Base-by-base conservation (phyloP, 2,888 invertebrate genomes). In the Allolobophora icterica region DNA sequence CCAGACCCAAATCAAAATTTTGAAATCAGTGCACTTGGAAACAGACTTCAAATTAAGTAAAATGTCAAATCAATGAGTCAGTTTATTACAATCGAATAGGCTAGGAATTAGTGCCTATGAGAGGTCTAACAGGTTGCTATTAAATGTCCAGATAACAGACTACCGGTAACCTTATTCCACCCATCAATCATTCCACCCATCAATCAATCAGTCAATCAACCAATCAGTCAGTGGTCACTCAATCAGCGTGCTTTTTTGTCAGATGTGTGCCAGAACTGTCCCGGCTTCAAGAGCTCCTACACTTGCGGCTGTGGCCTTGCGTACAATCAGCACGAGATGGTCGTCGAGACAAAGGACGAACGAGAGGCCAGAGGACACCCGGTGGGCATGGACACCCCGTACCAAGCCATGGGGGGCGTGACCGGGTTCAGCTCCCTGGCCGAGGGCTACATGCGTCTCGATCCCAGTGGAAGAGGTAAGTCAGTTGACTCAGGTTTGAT, bases 321-420 rank as follows among this genome's bases (percentile, higher is more conserved):
- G 0, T 93, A 94, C 83, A 93, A 93, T 89, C 92, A 94, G 30
- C 95, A 95, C 91, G 91, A 84, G 13, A 95, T 94, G 94, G 92
- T 95, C 15, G 94, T 95, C n/a, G 95, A 95, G 92, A 95, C 95
- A 13, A 94, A 93, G 24, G 94, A 95, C 19, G 95, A 95, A 92
- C 91, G 95, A 84, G 94, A 94, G 91, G 94, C 94, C 0, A 91
- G 95, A 13, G 95, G 95, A 11, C 95, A 95, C 92, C 95, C 95
- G 0, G 93, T 95, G 11, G 95, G 95, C 2, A 94, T 94, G 91
- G 94, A 94, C 58, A 89, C 89, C 6, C 95, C 94, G 0, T 95
- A 95, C 92, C 94, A 94, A 89, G 95, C 95, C 58, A 95, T 95
- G 95, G 95, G 95, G 19, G 95, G 95, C 11, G 91, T 95, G 35